A percentile compares a stretch with the other conserved stretches of the same genome.
Evolutionary conservation across 2,888 invertebrate species (phyloP).

Genomic region (Stratiomys singularior): DNA sequence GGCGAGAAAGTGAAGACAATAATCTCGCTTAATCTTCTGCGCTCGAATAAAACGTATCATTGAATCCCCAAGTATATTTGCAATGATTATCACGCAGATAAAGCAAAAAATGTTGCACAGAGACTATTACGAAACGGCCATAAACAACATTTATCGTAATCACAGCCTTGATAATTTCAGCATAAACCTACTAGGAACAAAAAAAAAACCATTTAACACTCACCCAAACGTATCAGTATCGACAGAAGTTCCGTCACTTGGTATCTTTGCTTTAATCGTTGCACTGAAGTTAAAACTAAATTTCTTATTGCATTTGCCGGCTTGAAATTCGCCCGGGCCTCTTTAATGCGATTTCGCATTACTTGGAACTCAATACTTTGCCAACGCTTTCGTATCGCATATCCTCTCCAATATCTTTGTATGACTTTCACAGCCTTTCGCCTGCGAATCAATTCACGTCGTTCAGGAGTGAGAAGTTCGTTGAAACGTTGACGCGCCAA

Average conservation of each 20-base stretch:
- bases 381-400: conserved; percentile 60
- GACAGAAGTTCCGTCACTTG: conserved; percentile 60
- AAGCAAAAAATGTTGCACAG: too few relatives aligned
- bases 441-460: conserved; percentile 64
- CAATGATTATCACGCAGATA: too few relatives aligned
- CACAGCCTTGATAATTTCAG: too few relatives aligned
- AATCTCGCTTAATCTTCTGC: too few relatives aligned
- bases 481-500: conserved; percentile 67
- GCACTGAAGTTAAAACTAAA: conserved; percentile 60
- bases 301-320: conserved; percentile 58
- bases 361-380: conserved; percentile 56
- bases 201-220: conserved; percentile 46
- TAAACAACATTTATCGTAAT: too few relatives aligned
- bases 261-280: conserved; percentile 60
- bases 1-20: too few relatives aligned
- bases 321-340: conserved; percentile 56
- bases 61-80: too few relatives aligned
- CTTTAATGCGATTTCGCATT: conserved; percentile 58
- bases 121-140: too few relatives aligned
- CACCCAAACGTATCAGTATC: conserved; percentile 61
- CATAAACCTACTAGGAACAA: not conserved
- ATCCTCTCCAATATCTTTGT: conserved; percentile 72
- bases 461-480: conserved; percentile 66
- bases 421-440: conserved; percentile 72
- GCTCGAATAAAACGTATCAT: too few relatives aligned